phyloP scores from a whole-genome alignment of 2,797 vertebrate genomes.

The Peromyscus melanophrys region DNA sequence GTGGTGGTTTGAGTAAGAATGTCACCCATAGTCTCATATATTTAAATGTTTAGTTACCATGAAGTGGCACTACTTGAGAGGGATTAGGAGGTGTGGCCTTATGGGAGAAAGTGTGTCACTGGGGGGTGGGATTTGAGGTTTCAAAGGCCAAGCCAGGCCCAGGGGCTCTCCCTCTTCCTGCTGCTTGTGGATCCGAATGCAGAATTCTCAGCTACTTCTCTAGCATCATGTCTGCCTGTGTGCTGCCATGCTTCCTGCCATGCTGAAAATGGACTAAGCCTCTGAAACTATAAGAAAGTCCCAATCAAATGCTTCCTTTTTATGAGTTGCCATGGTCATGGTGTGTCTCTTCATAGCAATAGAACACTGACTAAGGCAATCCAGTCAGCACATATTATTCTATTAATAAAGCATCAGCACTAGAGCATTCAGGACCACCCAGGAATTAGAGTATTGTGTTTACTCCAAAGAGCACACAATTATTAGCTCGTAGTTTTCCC shows the following conservation, averaged over 20 bases:
- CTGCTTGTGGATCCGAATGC: neutral
- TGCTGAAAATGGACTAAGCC: neutral
- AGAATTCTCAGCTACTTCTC: neutral
- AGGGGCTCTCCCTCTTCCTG: neutral
- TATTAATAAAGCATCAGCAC: neutral
- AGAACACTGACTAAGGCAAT: neutral
- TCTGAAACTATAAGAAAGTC: neutral
- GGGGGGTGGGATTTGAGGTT: neutral
- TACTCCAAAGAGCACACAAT: neutral
- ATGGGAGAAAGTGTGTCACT: neutral
- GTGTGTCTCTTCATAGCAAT: neutral
- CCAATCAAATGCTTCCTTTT: neutral
- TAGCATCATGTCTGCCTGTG: neutral
- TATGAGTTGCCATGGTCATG: neutral
- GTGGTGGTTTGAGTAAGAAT: neutral
- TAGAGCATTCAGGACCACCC: neutral
- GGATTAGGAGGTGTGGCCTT: neutral
- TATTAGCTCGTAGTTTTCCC: neutral
- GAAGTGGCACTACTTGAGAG: neutral
- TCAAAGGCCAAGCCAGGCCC: neutral
- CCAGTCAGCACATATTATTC: neutral
- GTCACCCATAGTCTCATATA: neutral
- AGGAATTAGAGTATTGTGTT: neutral
- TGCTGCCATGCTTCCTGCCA: neutral
- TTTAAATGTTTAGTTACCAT: neutral